Conservation (phyloP, 2,113 vertebrate genomes). For the Marcusenius ussheri region DNA sequence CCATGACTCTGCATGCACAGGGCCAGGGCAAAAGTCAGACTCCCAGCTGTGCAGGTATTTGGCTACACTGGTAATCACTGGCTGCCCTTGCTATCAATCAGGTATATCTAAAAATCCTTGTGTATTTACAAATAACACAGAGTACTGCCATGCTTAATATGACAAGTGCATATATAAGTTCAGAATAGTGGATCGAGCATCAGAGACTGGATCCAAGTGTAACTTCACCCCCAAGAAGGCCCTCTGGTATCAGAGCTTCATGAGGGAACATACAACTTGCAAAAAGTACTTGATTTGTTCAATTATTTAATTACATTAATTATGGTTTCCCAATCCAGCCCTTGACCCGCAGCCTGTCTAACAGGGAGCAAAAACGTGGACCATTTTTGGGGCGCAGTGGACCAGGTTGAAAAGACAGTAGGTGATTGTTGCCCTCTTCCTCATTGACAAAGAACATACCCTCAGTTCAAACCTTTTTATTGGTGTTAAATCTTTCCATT, state of each 20-base stretch:
- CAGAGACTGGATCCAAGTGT: not conserved
- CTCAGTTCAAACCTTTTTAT: constrained; percentile 53
- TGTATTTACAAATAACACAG: not conserved
- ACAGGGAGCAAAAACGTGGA: not conserved
- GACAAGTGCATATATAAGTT: not conserved
- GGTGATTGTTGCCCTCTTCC: not conserved
- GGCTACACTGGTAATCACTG: not conserved
- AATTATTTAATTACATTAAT: not conserved
- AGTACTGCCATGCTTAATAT: not conserved
- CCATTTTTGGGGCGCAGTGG: not conserved
- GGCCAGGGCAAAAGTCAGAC: not conserved
- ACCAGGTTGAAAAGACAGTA: not conserved
- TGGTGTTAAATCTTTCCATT: constrained; percentile 47
- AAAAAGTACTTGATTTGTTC: not conserved
- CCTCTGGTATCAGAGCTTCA: not conserved
- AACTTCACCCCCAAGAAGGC: not conserved
- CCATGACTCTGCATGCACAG: not conserved
- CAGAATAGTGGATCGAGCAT: not conserved
- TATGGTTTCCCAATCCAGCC: not conserved
- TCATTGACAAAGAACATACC: constrained; percentile 4
- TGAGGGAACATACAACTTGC: not conserved
- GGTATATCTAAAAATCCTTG: not conserved
- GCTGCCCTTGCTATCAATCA: not conserved
- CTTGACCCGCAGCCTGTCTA: not conserved
- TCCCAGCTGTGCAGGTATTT: not conserved